Conservation (phyloP, 1,140 invertebrate species). For the Maconellicoccus hirsutus region DNA sequence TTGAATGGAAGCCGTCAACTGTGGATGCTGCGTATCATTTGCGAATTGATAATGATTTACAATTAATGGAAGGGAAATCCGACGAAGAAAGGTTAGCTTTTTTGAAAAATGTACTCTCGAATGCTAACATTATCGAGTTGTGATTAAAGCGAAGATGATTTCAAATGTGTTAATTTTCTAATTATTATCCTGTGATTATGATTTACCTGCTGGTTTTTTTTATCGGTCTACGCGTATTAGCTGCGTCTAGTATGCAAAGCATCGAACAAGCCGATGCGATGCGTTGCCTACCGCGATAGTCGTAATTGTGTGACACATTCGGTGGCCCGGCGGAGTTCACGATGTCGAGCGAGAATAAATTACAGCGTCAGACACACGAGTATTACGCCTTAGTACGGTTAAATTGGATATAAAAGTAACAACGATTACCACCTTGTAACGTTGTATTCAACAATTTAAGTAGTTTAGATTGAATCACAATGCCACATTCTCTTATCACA, state of each 20-base stretch:
- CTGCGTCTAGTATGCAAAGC: no score
- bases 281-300: no score
- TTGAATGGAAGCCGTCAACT: not conserved
- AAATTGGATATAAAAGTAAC: not conserved
- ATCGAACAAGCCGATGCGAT: no score
- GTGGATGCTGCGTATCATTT: not conserved
- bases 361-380: no score
- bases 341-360: no score
- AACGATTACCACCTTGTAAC: not conserved
- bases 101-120: not conserved
- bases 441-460: not conserved
- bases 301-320: no score
- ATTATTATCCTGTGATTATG: no score
- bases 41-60: not conserved
- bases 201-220: no score
- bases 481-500: not conserved
- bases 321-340: no score
- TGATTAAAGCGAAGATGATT: no score
- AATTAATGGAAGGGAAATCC: not conserved
- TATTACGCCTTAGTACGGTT: not conserved
- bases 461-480: not conserved
- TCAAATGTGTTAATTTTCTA: no score
- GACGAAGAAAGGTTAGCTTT: not conserved
- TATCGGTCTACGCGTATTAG: no score
- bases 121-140: not conserved